phyloP scores from a whole-genome alignment of 1,140 invertebrate genomes.

The Drosophila malerkotliana region DNA sequence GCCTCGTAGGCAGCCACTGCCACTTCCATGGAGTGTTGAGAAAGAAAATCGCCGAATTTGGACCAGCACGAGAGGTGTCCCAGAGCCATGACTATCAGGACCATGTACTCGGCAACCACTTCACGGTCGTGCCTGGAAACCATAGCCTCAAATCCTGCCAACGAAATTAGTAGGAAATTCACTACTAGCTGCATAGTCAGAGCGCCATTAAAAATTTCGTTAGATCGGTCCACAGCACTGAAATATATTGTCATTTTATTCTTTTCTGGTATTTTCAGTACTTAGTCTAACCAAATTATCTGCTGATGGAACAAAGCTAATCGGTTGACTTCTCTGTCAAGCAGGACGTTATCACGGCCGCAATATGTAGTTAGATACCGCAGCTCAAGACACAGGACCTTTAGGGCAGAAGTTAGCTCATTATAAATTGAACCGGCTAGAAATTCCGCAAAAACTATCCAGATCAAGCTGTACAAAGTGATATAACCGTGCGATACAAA shows the following conservation, averaged over 20 bases:
- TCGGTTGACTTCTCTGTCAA: constrained; percentile 9
- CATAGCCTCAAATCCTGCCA: constrained; percentile 45
- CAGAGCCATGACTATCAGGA: constrained; percentile 40
- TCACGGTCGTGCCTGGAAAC: constrained; percentile 25
- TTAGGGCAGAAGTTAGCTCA: constrained; percentile 34
- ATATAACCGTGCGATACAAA: constrained; percentile 18
- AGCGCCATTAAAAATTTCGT: constrained; percentile 36
- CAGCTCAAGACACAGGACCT: constrained; percentile 42
- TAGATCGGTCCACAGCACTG: constrained; percentile 7
- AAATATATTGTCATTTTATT: background rate
- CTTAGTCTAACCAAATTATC: constrained; percentile 32
- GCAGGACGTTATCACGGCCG: background rate
- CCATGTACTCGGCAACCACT: constrained; percentile 37
- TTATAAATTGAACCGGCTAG: constrained; percentile 20
- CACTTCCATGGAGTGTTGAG: constrained; percentile 40
- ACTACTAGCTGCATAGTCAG: constrained; percentile 44
- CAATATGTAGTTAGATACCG: background rate
- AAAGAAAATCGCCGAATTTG: constrained; percentile 48
- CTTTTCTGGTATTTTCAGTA: background rate
- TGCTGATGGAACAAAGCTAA: constrained; percentile 38
- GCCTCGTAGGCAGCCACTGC: constrained; percentile 44
- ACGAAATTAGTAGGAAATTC: constrained; percentile 36
- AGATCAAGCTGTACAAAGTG: constrained; percentile 11
- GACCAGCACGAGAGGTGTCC: constrained; percentile 47
- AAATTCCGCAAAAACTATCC: constrained; percentile 21